These are phyloP conservation scores for Leptinotarsa defecta DNA, from an alignment of 1,140 invertebrate species.

Conservation along the genomic window DNA sequence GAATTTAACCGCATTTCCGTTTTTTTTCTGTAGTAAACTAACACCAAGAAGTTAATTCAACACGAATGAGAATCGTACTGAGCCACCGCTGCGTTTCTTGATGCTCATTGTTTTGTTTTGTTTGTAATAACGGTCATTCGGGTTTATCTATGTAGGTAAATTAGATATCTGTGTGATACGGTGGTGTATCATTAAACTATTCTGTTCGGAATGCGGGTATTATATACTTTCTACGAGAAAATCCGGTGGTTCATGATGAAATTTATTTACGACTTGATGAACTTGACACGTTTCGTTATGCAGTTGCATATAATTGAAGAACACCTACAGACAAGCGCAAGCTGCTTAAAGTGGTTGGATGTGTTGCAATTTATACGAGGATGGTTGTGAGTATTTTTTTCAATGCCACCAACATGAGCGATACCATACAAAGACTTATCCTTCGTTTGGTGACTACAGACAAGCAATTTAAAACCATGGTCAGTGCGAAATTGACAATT, in stretches of 20 bases:
- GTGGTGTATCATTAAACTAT: slow-evolving; percentile 21
- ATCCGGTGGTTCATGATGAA: neutral
- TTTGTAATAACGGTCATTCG: slow-evolving; percentile 24
- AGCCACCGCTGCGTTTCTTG: neutral
- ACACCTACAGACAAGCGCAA: no score
- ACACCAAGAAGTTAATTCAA: neutral
- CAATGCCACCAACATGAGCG: no score
- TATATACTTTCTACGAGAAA: slow-evolving; percentile 11
- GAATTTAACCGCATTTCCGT: neutral
- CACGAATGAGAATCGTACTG: neutral
- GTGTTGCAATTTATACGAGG: no score
- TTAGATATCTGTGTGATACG: slow-evolving; percentile 6
- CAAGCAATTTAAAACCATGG: no score
- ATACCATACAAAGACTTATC: no score
- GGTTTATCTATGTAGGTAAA: slow-evolving; percentile 23
- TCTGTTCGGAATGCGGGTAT: neutral
- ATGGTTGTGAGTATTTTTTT: no score
- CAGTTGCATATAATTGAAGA: neutral
- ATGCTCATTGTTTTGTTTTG: slow-evolving; percentile 20
- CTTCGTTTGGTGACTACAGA: no score
- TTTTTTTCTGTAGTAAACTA: neutral
- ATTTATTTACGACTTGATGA: neutral
- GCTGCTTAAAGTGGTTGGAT: no score
- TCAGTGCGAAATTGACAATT: no score
- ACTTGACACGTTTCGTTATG: neutral